Percentiles rank a stretch among this genome's conserved stretches.
phyloP scores from a whole-genome alignment of 2,888 invertebrate genomes.

The Leucophenga maculata region DNA sequence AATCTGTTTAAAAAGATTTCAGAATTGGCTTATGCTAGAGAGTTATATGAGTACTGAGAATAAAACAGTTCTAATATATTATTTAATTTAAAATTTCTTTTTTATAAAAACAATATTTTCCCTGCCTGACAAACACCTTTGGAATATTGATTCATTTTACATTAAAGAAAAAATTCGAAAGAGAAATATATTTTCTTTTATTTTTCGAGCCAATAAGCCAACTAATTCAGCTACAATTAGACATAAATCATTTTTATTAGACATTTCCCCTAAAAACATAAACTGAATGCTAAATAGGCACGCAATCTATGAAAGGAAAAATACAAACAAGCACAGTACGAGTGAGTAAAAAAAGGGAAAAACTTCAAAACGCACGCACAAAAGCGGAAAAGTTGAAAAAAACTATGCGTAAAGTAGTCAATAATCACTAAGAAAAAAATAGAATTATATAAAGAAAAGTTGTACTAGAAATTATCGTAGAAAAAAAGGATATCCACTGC shows the following conservation, averaged over 20 bases:
- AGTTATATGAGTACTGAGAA: too few species aligned
- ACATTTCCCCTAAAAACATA: conserved; percentile 52
- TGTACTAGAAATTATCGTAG: neutral
- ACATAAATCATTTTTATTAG: conserved; percentile 67
- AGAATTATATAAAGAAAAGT: neutral
- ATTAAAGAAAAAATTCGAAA: too few species aligned
- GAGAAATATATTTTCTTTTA: too few species aligned
- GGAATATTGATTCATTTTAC: too few species aligned
- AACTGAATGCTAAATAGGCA: conserved; percentile 57
- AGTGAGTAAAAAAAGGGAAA: conserved; percentile 7
- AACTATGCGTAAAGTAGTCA: neutral
- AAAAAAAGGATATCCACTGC: neutral
- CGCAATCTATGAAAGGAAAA: conserved; percentile 53
- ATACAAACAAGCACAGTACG: conserved; percentile 11
- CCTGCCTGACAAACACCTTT: too few species aligned
- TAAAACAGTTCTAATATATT: too few species aligned
- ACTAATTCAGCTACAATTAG: conserved; percentile 44
- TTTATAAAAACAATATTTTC: too few species aligned
- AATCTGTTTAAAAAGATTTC: too few species aligned
- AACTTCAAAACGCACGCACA: conserved; percentile 13
- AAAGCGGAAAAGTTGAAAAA: conserved; percentile 33
- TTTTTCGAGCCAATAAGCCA: conserved; percentile 10
- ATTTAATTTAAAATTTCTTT: too few species aligned
- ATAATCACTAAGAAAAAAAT: neutral
- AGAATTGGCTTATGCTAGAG: too few species aligned